phyloP scores from a whole-genome alignment of 2,888 invertebrate species.

The Luperina testacea region DNA sequence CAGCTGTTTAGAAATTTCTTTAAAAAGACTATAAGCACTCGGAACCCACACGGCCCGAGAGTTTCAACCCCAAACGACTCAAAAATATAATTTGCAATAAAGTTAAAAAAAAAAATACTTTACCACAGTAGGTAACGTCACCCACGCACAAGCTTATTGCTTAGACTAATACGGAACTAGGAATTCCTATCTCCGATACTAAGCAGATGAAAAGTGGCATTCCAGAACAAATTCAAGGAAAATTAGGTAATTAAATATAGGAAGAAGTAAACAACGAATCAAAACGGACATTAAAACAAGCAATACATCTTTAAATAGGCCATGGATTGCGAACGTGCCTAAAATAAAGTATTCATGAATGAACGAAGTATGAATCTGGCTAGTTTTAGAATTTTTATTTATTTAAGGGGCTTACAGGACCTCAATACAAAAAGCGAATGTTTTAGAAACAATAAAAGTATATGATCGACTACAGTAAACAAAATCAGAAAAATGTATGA shows the following conservation, averaged over 20 bases:
- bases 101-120: too few species aligned
- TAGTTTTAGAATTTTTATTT: neutral
- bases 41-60: too few species aligned
- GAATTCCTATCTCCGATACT: slow-evolving; percentile 10
- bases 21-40: too few species aligned
- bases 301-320: slow-evolving; percentile 28
- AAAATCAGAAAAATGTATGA: too few species aligned
- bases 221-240: slow-evolving; percentile 34
- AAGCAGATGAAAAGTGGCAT: slow-evolving; percentile 32
- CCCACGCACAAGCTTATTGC: neutral
- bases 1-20: too few species aligned
- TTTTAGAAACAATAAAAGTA: too few species aligned
- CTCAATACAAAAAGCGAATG: too few species aligned
- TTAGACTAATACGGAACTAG: neutral
- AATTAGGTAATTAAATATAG: slow-evolving; percentile 15
- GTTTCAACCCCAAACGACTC: too few species aligned
- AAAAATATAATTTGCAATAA: too few species aligned
- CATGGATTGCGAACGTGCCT: slow-evolving; percentile 18
- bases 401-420: too few species aligned
- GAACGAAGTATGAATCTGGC: neutral
- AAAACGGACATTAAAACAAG: slow-evolving; percentile 33
- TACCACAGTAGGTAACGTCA: neutral
- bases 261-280: slow-evolving; percentile 33
- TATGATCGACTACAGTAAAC: too few species aligned
- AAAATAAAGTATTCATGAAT: slow-evolving; percentile 17